Evolutionary conservation across 2,888 invertebrate genomes (phyloP).

Genomic region (Brachyptera risi): DNA sequence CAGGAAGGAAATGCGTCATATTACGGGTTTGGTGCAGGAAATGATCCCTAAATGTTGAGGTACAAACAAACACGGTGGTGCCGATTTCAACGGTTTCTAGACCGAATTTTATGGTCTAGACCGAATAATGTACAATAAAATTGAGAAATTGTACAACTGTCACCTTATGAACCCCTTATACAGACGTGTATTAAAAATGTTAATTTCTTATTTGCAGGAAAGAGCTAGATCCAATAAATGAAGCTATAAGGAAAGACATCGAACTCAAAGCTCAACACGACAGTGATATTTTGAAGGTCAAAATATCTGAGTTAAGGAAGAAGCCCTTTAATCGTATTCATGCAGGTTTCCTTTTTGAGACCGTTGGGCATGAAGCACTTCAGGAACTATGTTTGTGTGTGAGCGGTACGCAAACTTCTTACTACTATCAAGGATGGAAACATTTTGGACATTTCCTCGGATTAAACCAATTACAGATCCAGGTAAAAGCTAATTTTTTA

Average conservation of each 20-base stretch:
- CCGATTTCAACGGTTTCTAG: no score
- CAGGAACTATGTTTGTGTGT: constrained; percentile 39
- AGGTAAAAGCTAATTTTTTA: background rate
- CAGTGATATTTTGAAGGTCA: constrained; percentile 38
- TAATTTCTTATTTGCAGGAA: constrained; percentile 3
- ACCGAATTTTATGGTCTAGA: no score
- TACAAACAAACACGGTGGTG: no score
- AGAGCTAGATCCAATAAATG: constrained; percentile 38
- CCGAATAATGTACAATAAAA: no score
- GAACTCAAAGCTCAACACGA: constrained; percentile 23
- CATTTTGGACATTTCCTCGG: constrained; percentile 14
- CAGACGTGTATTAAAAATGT: no score
- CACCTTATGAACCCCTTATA: no score
- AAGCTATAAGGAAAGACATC: constrained; percentile 39
- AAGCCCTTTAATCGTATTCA: constrained; percentile 35
- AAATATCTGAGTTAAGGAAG: constrained; percentile 34
- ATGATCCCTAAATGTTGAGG: no score
- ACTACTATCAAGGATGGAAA: constrained; percentile 26
- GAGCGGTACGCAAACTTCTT: constrained; percentile 38
- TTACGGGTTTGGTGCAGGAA: no score
- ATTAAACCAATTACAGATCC: background rate
- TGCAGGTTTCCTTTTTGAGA: constrained; percentile 40
- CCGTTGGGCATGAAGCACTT: constrained; percentile 36
- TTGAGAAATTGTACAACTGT: no score
- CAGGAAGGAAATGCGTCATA: no score